Conservation (phyloP, 2,113 vertebrate species). For the Callaeas wilsoni region DNA sequence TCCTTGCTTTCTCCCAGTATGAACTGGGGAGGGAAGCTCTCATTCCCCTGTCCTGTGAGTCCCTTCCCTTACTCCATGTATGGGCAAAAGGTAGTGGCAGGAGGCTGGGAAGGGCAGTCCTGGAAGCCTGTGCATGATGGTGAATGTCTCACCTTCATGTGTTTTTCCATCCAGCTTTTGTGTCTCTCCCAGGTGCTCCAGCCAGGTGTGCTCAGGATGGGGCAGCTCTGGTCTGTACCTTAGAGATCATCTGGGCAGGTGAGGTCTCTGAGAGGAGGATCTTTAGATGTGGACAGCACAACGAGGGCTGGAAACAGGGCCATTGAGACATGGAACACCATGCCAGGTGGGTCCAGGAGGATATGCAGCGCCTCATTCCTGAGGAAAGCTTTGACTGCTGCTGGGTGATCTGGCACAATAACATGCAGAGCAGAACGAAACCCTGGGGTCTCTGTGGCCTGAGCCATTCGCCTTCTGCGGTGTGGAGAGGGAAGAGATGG, state of each 20-base stretch:
- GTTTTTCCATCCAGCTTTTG: background rate
- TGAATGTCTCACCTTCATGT: background rate
- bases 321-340: fast-evolving
- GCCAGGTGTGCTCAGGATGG: background rate
- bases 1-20: background rate
- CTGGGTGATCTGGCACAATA: background rate
- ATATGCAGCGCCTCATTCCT: background rate
- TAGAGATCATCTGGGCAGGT: background rate
- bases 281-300: background rate
- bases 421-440: background rate
- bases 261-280: background rate
- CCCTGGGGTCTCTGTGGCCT: background rate
- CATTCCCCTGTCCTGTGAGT: background rate
- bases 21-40: background rate
- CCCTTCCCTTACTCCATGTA: background rate
- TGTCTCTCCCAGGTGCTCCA: background rate
- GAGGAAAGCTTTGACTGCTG: background rate
- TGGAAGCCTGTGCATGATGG: background rate
- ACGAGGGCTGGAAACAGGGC: background rate
- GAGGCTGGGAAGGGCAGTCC: background rate
- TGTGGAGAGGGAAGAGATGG: fast-evolving
- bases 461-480: fast-evolving
- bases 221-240: background rate
- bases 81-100: background rate
- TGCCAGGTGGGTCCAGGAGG: background rate